These are phyloP conservation scores for Uria lomvia DNA, from an alignment of 2,113 vertebrate genomes.

Conservation along the genomic window DNA sequence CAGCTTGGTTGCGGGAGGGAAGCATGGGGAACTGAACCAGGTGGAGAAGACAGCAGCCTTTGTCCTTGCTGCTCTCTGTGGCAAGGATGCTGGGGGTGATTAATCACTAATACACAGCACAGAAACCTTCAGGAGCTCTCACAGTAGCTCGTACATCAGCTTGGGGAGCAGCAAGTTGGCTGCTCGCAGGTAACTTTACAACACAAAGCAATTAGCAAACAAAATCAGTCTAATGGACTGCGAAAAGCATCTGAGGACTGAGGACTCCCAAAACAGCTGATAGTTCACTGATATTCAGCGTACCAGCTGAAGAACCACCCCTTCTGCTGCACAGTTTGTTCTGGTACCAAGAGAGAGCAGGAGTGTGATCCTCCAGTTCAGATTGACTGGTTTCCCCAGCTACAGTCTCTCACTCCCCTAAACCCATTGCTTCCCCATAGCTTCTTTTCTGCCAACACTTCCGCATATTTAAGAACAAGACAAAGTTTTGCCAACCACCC, in stretches of 20 bases:
- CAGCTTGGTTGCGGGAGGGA: neutral
- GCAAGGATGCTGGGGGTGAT: neutral
- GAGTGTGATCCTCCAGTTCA: neutral
- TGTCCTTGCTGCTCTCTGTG: neutral
- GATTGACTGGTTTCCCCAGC: neutral
- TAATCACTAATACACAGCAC: neutral
- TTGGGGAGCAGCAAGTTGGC: neutral
- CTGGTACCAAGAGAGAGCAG: neutral
- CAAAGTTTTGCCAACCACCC: neutral
- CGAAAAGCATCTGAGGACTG: neutral
- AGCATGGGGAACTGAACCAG: neutral
- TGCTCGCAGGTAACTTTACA: neutral
- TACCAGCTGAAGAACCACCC: neutral
- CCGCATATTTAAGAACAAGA: neutral
- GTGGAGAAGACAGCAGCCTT: neutral
- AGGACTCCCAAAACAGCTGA: neutral
- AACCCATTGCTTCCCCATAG: neutral
- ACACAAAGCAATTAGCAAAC: neutral
- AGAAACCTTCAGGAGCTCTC: neutral
- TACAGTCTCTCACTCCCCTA: neutral
- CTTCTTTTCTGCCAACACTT: neutral
- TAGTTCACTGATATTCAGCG: neutral
- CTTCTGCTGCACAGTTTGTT: neutral
- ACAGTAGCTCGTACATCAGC: neutral
- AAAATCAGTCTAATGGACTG: neutral